phyloP scores from a whole-genome alignment of 2,888 invertebrate species.

The Cacoxenus indagator region DNA sequence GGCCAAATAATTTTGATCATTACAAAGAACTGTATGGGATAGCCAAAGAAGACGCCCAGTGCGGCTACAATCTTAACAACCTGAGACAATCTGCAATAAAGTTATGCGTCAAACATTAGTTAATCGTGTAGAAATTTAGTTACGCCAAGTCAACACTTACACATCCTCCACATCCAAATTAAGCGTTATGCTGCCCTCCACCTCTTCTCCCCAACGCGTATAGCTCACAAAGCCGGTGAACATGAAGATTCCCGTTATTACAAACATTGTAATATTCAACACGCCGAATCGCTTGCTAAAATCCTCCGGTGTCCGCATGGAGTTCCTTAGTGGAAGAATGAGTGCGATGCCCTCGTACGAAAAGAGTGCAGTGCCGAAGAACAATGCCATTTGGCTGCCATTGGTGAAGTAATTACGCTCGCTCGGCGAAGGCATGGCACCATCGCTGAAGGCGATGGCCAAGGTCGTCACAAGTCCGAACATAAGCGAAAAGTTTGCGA shows the following conservation, averaged over 20 bases:
- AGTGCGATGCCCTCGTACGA: constrained; percentile 96
- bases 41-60: constrained; percentile 88
- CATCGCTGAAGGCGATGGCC: constrained; percentile 81
- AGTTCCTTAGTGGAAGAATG: constrained; percentile 91
- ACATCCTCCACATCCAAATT: constrained; percentile 76
- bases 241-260: constrained; percentile 84
- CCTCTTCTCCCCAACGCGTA: constrained; percentile 85
- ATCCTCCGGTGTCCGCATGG: constrained; percentile 84
- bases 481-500: constrained; percentile 83
- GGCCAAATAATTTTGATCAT: constrained; percentile 93
- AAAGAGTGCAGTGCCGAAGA: constrained; percentile 95
- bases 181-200: constrained; percentile 88
- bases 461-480: constrained; percentile 80
- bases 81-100: constrained; percentile 79
- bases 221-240: constrained; percentile 90
- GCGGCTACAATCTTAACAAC: constrained; percentile 86
- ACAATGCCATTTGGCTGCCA: constrained; percentile 80
- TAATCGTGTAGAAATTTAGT: neutral
- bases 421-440: constrained; percentile 75
- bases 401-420: constrained; percentile 76
- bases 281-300: constrained; percentile 88
- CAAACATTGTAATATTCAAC: constrained; percentile 87
- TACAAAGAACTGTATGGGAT: constrained; percentile 96
- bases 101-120: neutral
- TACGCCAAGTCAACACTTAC: constrained; percentile 58